Evolutionary conservation across 2,113 vertebrate genomes (phyloP).

Genomic region (Odontophorus gujanensis): DNA sequence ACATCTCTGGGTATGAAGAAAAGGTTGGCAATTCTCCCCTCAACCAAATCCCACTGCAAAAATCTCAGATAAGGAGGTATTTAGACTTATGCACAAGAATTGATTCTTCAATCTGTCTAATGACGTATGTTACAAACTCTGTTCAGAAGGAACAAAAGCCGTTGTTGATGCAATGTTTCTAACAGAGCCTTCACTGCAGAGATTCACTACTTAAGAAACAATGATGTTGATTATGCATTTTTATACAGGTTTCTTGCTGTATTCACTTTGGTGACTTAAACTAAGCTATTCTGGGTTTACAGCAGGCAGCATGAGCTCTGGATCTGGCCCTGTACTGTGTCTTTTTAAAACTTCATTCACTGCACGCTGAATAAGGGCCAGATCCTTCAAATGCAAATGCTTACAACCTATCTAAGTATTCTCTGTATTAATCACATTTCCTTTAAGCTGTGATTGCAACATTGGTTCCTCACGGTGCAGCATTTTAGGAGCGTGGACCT

Average conservation of each 20-base stretch:
- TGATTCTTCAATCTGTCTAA: constrained; percentile 4
- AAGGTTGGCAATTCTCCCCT: not conserved
- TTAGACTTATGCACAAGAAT: constrained; percentile 33
- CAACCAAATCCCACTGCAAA: not conserved
- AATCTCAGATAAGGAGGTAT: not conserved
- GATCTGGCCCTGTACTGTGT: not conserved
- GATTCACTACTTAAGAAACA: constrained; percentile 15
- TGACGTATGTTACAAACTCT: constrained; percentile 60
- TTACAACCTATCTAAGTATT: not conserved
- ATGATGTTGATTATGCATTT: not conserved
- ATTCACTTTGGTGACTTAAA: not conserved
- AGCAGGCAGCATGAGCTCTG: not conserved
- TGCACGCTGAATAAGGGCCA: not conserved
- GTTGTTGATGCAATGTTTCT: not conserved
- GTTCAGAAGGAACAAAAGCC: constrained; percentile 50
- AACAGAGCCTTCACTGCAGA: constrained; percentile 40
- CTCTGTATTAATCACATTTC: not conserved
- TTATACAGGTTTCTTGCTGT: not conserved
- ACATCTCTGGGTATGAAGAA: not conserved
- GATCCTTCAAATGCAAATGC: not conserved
- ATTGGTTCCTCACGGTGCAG: not conserved
- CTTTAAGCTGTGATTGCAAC: constrained; percentile 9
- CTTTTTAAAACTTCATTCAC: not conserved
- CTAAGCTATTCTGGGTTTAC: not conserved
- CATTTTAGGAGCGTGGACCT: not conserved